phyloP scores from a whole-genome alignment of 2,797 vertebrate genomes.

The Lepus oiostolus region DNA sequence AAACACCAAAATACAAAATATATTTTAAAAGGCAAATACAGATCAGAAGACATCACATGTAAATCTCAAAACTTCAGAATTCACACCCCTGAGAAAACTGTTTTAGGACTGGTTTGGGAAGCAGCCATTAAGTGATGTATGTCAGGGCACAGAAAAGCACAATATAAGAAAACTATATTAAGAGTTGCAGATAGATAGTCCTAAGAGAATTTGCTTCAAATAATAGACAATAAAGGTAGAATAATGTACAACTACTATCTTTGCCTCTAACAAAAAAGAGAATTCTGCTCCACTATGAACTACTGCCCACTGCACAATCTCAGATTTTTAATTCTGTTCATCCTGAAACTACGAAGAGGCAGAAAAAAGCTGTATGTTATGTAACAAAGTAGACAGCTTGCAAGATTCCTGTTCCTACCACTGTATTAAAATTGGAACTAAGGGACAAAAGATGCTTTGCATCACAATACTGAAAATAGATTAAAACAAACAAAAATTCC shows the following conservation, averaged over 20 bases:
- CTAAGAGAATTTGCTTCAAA: slow-evolving; percentile 48
- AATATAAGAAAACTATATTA: slow-evolving; percentile 27
- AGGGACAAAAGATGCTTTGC: slow-evolving; percentile 48
- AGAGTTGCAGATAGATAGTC: neutral
- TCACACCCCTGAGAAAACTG: slow-evolving; percentile 1
- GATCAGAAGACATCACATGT: slow-evolving; percentile 37
- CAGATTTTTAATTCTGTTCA: slow-evolving; percentile 37
- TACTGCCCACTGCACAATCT: neutral
- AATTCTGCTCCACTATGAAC: neutral
- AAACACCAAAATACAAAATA: slow-evolving; percentile 70
- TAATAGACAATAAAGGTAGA: neutral
- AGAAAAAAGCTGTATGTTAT: neutral
- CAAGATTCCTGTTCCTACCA: slow-evolving; percentile 53
- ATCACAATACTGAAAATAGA: slow-evolving; percentile 57
- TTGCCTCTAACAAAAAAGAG: slow-evolving; percentile 66
- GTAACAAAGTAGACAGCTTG: slow-evolving; percentile 59
- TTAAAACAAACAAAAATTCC: slow-evolving; percentile 39
- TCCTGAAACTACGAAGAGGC: neutral
- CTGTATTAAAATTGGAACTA: slow-evolving; percentile 66
- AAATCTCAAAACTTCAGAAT: slow-evolving; percentile 65
- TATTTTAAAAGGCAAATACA: slow-evolving; percentile 67
- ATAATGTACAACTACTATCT: slow-evolving; percentile 54
- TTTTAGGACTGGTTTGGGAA: slow-evolving; percentile 40
- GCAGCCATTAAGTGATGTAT: neutral
- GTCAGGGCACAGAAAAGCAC: neutral